These are phyloP conservation scores for Anorthoa munda DNA, from an alignment of 2,888 invertebrate species.

Conservation along the genomic window DNA sequence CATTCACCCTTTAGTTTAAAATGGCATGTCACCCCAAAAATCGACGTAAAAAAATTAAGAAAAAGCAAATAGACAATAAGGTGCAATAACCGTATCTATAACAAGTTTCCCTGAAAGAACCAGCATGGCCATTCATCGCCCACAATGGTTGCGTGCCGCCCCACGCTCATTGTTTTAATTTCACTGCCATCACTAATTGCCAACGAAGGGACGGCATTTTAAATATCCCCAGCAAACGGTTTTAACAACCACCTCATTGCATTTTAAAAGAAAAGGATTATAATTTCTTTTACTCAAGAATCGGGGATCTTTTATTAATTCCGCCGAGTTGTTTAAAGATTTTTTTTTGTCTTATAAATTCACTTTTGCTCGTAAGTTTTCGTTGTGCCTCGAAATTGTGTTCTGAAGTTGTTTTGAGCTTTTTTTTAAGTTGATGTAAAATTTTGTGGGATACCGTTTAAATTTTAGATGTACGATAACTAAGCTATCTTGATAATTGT, in stretches of 20 bases:
- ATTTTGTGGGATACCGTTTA: background rate
- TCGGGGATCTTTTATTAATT: constrained; percentile 86
- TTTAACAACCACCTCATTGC: constrained; percentile 90
- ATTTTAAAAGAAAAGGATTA: constrained; percentile 91
- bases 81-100: constrained; percentile 64
- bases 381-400: constrained; percentile 33
- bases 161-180: constrained; percentile 88
- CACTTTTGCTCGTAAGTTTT: constrained; percentile 33
- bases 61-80: constrained; percentile 62
- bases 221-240: constrained; percentile 88
- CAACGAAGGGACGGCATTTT: constrained; percentile 83
- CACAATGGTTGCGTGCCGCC: constrained; percentile 76
- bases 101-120: constrained; percentile 62
- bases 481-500: constrained; percentile 15
- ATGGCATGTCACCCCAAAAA: constrained; percentile 1
- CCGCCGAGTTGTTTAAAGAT: constrained; percentile 73
- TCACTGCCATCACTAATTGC: constrained; percentile 89
- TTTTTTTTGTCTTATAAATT: constrained; percentile 38
- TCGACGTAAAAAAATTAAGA: constrained; percentile 18
- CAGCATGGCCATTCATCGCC: constrained; percentile 73
- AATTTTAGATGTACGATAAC: constrained; percentile 11
- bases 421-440: constrained; percentile 15
- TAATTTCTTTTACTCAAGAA: constrained; percentile 85
- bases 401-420: background rate
- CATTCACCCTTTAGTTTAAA: constrained; percentile 2